Evolutionary conservation across 2,888 invertebrate species (phyloP), one percentile per base, ranked within the genome.

Genomic region (Andrena flavipes): DNA sequence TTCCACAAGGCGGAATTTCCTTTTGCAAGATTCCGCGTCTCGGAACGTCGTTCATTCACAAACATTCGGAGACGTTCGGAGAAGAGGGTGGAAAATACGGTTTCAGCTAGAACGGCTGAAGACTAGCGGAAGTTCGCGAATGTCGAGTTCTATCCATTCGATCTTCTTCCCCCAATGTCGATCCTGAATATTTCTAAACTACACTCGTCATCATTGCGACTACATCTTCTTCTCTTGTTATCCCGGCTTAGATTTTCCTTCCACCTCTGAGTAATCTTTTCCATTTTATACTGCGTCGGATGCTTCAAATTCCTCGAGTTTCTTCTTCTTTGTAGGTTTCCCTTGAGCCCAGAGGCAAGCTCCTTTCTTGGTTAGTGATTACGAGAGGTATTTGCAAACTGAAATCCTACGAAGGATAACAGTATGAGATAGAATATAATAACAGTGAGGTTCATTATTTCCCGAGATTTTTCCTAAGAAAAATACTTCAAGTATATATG

Each of bases 31-130:
- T 60, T 33, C 54, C 8, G 35, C 71, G 65, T 54, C 56, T 26
- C 5, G 26, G 42, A 67, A 68, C 54, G 71, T 76, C 76, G 76
- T 68, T 62, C 30, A 42, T 54, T 8, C 56, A 8, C 69, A 56
- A 64, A 29, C 33, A 56, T 70, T 59, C 26, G 54, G 23, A 76
- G 76, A 76, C 35, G 59, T 42, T 76, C 62, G 48, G 67, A 13
- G 48, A 54, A 64, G 49, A 29, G 48, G 67, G 42, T 62, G 77
- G 76, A 77, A 80, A 80, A 80, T 80, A 77, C 56, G 65, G 54
- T 56, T 75, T 69, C 63, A 16, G 10, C 42, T 51, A 16, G 54
- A 75, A 33, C 35, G 78, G 42, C 23, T 23, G 54, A 7, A 6
- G 33, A 33, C 26, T 23, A 62, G n/a, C 29, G 48, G 20, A 54